Evolutionary conservation across 2,888 invertebrate genomes (phyloP), one percentile per base, ranked within the genome.

Genomic region (Dryadula phaetusa): DNA sequence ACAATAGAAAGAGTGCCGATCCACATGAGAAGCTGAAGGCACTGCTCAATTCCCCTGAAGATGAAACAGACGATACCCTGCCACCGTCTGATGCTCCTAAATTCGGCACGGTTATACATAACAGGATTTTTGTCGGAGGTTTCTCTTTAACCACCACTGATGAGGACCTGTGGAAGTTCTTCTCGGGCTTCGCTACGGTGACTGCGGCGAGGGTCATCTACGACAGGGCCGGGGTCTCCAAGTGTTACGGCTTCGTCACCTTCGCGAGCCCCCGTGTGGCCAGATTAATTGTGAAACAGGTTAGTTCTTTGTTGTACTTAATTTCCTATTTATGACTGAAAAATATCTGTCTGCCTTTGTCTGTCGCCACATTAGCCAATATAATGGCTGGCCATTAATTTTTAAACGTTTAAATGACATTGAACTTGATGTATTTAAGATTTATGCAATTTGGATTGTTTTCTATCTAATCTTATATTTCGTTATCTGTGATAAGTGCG

Each of bases 51-150:
- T 88, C 90, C 0, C 90, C 90, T 1, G 93, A 92, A 5, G 90
- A 90, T 7, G 92, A 90, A 25, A 87, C 87, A 0, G 92, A 93
- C 61, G 93, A 93, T 65, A 83, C 85, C 14, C 82, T 90, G 0
- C 91, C 90, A 4, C 90, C 92, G 0, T 85, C 90, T 1, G 91
- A 88, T 80, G 94, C 87, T 73, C 94, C 89, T 0, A 95, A 95
- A 81, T 95, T 94, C 76, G 98, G 95, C 73, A 98, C 98, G 37
- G 94, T 98, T 70, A 97, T 99, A 78, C 98, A 98, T 69, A 98
- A 98, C 88, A 94, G 99, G 79, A 97, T 99, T 80, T 99, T 99
- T 88, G 99, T 99, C 62, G 99, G 99, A 67, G 99, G 99, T 25
- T 98, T 99, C 80, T 97, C 98, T 66, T 95, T 97, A 79, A 97